These are phyloP conservation scores for Leucozona laternaria DNA, from an alignment of 2,888 invertebrate genomes.

Conservation along the genomic window DNA sequence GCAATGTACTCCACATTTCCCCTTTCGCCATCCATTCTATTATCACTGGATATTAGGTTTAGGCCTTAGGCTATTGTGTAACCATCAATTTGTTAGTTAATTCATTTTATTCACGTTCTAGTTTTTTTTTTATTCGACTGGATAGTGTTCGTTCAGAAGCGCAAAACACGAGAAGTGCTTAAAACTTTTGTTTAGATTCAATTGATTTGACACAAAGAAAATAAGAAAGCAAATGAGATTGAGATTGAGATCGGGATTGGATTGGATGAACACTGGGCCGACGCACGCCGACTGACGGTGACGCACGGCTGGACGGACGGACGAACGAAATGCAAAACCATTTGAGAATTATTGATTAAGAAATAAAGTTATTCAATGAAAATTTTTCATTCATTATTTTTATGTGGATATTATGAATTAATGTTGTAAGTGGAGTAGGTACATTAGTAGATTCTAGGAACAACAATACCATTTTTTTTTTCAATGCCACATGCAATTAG, in stretches of 20 bases:
- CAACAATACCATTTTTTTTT: constrained; percentile 5
- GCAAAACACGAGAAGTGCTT: constrained; percentile 4
- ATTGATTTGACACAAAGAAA: constrained; percentile 16
- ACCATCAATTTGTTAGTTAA: constrained; percentile 40
- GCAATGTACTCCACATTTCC: neutral
- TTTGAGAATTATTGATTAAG: constrained; percentile 63
- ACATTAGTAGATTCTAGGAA: neutral
- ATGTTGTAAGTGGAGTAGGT: neutral
- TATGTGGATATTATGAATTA: constrained; percentile 6
- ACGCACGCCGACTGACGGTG: no score
- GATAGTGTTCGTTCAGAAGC: neutral
- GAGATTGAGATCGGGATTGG: constrained; percentile 24
- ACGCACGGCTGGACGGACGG: no score
- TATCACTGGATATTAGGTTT: constrained; percentile 21
- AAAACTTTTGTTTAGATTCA: neutral
- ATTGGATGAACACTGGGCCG: constrained; percentile 33
- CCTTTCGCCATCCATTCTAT: neutral
- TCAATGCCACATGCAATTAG: constrained; percentile 41
- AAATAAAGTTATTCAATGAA: constrained; percentile 62
- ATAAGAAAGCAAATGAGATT: constrained; percentile 19
- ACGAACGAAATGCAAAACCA: constrained; percentile 32
- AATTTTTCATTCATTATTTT: constrained; percentile 59
- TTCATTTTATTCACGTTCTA: constrained; percentile 50
- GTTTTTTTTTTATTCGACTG: constrained; percentile 2
- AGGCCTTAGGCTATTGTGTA: constrained; percentile 54